Evolutionary conservation across 2,797 vertebrate species (phyloP).

Genomic region (Fistularia commersonii): DNA sequence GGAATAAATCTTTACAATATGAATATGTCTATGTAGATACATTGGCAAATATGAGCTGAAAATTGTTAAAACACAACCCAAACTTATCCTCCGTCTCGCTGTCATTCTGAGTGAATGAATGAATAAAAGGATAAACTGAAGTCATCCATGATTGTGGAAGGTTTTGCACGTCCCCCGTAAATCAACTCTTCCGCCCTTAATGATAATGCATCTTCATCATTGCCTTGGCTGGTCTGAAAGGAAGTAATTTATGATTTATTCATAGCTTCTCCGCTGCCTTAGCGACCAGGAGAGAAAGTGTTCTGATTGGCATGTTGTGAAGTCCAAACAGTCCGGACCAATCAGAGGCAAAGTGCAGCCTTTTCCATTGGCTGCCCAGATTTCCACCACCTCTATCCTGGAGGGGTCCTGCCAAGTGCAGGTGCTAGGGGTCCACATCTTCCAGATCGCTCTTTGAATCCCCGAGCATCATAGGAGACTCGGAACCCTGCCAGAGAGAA

Average conservation of each 20-base stretch:
- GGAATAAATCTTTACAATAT: conserved; percentile 90
- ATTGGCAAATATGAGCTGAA: conserved; percentile 89
- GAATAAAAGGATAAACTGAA: conserved; percentile 67
- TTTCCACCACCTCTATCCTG: conserved; percentile 55
- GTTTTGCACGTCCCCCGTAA: conserved; percentile 39
- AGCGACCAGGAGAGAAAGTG: conserved; percentile 49
- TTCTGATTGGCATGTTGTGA: conserved; percentile 61
- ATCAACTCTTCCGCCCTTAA: conserved; percentile 56
- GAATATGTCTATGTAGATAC: conserved; percentile 84
- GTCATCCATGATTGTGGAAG: conserved; percentile 58
- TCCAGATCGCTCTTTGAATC: conserved; percentile 97
- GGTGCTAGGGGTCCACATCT: conserved; percentile 89
- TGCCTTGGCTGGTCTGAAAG: conserved; percentile 55
- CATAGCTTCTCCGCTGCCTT: conserved; percentile 57
- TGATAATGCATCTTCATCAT: conserved; percentile 51
- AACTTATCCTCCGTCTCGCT: conserved; percentile 53
- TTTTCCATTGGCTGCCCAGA: conserved; percentile 56
- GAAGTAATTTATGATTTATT: conserved; percentile 62
- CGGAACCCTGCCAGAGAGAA: conserved; percentile 81
- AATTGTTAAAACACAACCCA: conserved; percentile 70
- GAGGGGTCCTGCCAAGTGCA: conserved; percentile 46
- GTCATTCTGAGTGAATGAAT: conserved; percentile 65
- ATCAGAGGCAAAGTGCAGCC: conserved; percentile 68
- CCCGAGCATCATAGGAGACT: conserved; percentile 97
- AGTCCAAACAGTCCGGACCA: conserved; percentile 60